Evolutionary conservation across 2,113 vertebrate genomes (phyloP), one percentile per base, ranked within the genome.

Genomic region (Meles meles): DNA sequence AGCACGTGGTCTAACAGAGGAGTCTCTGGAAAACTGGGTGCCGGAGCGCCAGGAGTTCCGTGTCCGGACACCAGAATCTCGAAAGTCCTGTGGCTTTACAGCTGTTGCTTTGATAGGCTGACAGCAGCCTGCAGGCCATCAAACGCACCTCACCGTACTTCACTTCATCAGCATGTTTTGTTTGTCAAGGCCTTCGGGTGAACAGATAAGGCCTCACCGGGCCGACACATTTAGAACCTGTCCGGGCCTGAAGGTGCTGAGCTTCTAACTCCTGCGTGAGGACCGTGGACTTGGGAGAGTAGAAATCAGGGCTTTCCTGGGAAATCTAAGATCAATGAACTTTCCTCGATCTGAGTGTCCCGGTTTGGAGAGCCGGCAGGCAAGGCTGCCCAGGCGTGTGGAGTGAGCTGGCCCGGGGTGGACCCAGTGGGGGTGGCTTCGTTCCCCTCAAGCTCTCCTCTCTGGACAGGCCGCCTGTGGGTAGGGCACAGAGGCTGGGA

Each of bases 81-180:
- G 2, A 34, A 11, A 27, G 55, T 7, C 76, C 86, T 29, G 25
- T 10, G 49, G 44, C 29, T 69, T 42, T 31, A n/a, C 42, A 1
- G 1, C 0, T 1, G 21, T 7, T 9, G 34, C 39, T 79, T 18
- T 59, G 59, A 57, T 8, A 2, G 14, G 42, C 47, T 1, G 17
- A 82, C 0, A 20, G 82, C 4, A 2, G 11, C 5, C 29, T 69
- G 25, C 13, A 20, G 59, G 81, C 82, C 29, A 2, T 20, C 34
- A 10, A 17, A 12, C 7, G 0, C 0, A 6, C 57, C 42, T 49
- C 76, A 83, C 11, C 0, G 3, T 9, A 3, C 15, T 34, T 31
- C 42, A 17, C 39, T 23, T 59, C 34, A 15, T 10, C 7, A 29
- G 52, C 13, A 2, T 1, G 65, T 20, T 89, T 11, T 49, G 37